Evolutionary conservation across 2,888 invertebrate species (phyloP).

Genomic region (Metalampra italica): DNA sequence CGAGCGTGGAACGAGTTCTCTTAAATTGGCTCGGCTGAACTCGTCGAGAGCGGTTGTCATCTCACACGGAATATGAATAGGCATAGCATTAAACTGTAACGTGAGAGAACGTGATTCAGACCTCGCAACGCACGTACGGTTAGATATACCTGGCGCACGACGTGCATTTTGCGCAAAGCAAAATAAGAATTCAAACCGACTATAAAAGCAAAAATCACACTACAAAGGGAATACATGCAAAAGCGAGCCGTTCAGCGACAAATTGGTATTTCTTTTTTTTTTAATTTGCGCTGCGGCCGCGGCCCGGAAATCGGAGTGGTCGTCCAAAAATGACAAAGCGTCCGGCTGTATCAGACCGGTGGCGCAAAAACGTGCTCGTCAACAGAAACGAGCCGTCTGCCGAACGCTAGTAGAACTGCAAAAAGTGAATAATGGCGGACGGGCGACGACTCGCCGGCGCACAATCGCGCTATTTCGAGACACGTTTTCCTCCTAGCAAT

Average conservation of each 20-base stretch:
- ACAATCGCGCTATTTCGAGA: conserved; percentile 66
- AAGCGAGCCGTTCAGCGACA: conserved; percentile 17
- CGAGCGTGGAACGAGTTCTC: conserved; percentile 33
- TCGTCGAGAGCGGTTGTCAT: conserved; percentile 31
- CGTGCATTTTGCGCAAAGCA: conserved; percentile 3
- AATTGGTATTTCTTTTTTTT: conserved; percentile 31
- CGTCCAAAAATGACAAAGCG: conserved; percentile 58
- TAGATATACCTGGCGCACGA: neutral
- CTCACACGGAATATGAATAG: conserved; percentile 35
- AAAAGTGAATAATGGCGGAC: conserved; percentile 65
- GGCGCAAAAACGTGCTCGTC: conserved; percentile 50
- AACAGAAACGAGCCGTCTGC: conserved; percentile 40
- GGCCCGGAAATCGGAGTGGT: conserved; percentile 50
- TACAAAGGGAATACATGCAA: conserved; percentile 11
- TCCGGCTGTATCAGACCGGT: conserved; percentile 41
- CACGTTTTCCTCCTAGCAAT: conserved; percentile 64
- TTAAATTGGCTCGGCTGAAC: conserved; percentile 43
- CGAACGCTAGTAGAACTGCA: conserved; percentile 41
- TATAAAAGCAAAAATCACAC: conserved; percentile 15
- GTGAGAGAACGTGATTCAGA: conserved; percentile 33
- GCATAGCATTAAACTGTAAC: conserved; percentile 32
- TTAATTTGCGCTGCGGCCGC: conserved; percentile 28
- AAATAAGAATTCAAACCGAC: conserved; percentile 17
- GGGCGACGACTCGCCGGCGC: conserved; percentile 36
- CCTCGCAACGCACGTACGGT: conserved; percentile 14